These are phyloP conservation scores for Tadarida brasiliensis DNA, from an alignment of 2,797 vertebrate species.

Conservation along the genomic window DNA sequence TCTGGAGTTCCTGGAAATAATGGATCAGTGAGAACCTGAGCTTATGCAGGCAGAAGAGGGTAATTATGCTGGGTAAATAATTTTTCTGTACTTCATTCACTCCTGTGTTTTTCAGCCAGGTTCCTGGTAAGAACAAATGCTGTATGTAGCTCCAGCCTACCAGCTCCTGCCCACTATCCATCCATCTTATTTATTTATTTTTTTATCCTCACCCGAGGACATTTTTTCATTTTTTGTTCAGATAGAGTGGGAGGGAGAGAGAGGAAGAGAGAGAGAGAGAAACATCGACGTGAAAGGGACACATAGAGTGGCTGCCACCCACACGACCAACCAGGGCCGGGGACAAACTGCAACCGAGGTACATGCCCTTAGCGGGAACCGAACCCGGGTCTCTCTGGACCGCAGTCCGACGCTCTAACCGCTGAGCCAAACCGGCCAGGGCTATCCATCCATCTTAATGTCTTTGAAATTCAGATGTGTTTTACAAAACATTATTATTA, in stretches of 20 bases:
- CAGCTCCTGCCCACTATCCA: neutral
- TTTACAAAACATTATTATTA: neutral
- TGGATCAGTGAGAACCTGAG: neutral
- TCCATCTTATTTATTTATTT: neutral
- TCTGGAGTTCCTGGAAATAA: neutral
- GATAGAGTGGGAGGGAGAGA: too few species aligned
- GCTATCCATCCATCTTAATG: neutral
- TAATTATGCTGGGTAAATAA: neutral
- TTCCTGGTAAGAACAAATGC: neutral
- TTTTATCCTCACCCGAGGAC: too few species aligned
- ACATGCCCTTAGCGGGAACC: too few species aligned
- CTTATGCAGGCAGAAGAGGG: neutral
- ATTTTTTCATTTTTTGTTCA: too few species aligned
- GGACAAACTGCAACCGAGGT: too few species aligned
- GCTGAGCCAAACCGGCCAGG: too few species aligned
- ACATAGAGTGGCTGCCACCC: too few species aligned
- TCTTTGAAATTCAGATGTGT: conserved; percentile 44
- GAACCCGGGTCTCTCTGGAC: too few species aligned
- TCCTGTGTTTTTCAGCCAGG: neutral
- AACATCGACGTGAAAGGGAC: too few species aligned
- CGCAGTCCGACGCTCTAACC: too few species aligned
- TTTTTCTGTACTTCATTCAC: neutral
- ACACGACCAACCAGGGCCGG: too few species aligned
- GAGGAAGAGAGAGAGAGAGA: too few species aligned
- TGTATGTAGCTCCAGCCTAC: neutral